A percentile compares a stretch with the other conserved stretches of the same genome.
phyloP scores from a whole-genome alignment of 1,140 invertebrate genomes.

The Drosophila novamexicana region DNA sequence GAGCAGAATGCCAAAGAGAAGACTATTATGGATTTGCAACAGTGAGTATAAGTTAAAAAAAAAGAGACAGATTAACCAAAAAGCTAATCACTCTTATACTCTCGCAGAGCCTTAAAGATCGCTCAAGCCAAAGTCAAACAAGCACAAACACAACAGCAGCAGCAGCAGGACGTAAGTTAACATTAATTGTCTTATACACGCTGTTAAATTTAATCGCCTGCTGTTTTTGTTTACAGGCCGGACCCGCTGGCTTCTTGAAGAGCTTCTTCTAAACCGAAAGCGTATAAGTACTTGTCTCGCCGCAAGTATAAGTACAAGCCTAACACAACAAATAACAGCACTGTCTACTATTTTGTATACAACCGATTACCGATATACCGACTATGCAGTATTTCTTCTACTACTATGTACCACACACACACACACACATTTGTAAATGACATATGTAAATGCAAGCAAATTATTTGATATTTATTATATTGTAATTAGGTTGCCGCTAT shows the following conservation, averaged over 20 bases:
- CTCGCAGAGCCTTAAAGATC: slow-evolving; percentile 91
- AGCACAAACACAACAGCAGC: slow-evolving; percentile 90
- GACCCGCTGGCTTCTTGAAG: slow-evolving; percentile 94
- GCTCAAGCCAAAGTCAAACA: slow-evolving; percentile 93
- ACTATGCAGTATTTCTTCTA: slow-evolving; percentile 68
- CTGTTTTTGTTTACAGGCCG: slow-evolving; percentile 86
- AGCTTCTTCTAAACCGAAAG: slow-evolving; percentile 91
- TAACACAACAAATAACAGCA: slow-evolving; percentile 57
- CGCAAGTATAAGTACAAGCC: slow-evolving; percentile 57
- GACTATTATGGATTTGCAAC: slow-evolving; percentile 97
- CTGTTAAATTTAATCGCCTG: background rate
- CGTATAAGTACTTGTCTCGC: slow-evolving; percentile 34
- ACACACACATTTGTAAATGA: slow-evolving; percentile 77
- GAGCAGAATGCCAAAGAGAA: slow-evolving; percentile 98
- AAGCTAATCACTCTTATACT: slow-evolving; percentile 4
- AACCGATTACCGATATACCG: slow-evolving; percentile 75
- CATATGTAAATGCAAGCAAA: slow-evolving; percentile 78
- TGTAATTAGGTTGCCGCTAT: slow-evolving; percentile 82
- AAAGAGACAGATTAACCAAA: too few species aligned
- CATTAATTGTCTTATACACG: background rate
- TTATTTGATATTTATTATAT: slow-evolving; percentile 79
- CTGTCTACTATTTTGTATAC: slow-evolving; percentile 82
- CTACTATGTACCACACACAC: slow-evolving; percentile 49
- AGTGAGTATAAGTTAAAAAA: slow-evolving; percentile 88
- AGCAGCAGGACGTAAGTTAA: slow-evolving; percentile 87